A percentile compares a stretch with the other conserved stretches of the same genome.
Conservation (phyloP, 2,113 vertebrate genomes). For the Lampris megalopsis region DNA sequence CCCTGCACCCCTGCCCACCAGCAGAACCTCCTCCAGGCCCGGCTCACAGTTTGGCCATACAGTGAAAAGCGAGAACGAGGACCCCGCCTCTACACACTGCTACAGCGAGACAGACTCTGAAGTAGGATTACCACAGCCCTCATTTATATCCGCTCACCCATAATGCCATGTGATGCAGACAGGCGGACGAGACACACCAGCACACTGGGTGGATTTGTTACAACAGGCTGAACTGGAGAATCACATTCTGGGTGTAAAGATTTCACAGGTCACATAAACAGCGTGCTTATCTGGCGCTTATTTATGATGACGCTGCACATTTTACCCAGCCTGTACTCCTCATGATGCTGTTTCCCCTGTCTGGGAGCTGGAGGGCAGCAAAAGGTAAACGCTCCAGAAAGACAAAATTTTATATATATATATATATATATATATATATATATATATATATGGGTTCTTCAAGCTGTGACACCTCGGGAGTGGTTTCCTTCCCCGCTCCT, state of each 20-base stretch:
- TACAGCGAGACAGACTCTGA: conserved; percentile 46
- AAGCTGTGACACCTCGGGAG: neutral
- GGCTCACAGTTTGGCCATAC: conserved; percentile 6
- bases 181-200: conserved; percentile 16
- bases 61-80: conserved; percentile 33
- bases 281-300: conserved; percentile 43
- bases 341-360: neutral
- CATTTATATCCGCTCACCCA: conserved; percentile 48
- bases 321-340: neutral
- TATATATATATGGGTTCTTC: neutral
- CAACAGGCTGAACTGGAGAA: conserved; percentile 1
- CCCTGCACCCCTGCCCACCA: no score
- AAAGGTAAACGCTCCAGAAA: neutral
- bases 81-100: conserved; percentile 39
- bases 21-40: no score
- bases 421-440: no score
- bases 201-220: conserved; percentile 10
- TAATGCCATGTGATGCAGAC: conserved; percentile 41
- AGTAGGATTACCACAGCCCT: conserved; percentile 33
- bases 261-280: conserved; percentile 42
- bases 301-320: conserved; percentile 19
- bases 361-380: conserved; percentile 6
- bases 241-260: conserved; percentile 18
- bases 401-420: neutral
- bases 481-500: neutral